Percentiles rank a stretch among this genome's conserved stretches.
These are phyloP conservation scores for Eudasyphora cyanicolor DNA, from an alignment of 2,888 invertebrate genomes.

Conservation along the genomic window DNA sequence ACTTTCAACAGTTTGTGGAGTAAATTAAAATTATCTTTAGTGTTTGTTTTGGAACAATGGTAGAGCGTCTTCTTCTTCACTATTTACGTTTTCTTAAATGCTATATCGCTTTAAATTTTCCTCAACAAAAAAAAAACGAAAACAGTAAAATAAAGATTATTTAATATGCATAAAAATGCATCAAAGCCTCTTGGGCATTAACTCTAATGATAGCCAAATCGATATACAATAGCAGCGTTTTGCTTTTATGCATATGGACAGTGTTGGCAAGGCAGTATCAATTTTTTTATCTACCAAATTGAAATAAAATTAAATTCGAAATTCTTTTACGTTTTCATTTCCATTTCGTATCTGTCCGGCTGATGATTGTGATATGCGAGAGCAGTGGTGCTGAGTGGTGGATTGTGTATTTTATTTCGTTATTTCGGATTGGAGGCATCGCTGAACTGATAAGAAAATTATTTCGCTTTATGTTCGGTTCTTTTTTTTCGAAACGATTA, in stretches of 20 bases:
- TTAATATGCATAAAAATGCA: slow-evolving; percentile 57
- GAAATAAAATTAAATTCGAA: slow-evolving; percentile 15
- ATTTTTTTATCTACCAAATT: slow-evolving; percentile 12
- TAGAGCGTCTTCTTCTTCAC: slow-evolving; percentile 12
- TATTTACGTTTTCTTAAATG: neutral
- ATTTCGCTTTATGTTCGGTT: slow-evolving; percentile 11
- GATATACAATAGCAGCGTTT: slow-evolving; percentile 29
- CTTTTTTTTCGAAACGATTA: neutral
- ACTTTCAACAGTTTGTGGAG: slow-evolving; percentile 62
- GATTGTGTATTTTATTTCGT: neutral
- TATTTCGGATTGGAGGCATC: neutral
- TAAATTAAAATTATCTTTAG: slow-evolving; percentile 60
- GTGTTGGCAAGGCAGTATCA: neutral
- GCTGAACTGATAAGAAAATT: slow-evolving; percentile 15
- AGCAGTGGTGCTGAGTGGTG: neutral
- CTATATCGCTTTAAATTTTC: neutral
- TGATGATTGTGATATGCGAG: slow-evolving; percentile 14
- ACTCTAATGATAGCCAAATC: slow-evolving; percentile 30
- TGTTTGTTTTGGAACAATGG: slow-evolving; percentile 4
- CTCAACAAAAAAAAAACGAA: neutral
- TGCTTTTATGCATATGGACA: neutral
- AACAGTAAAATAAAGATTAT: neutral
- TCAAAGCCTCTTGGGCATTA: slow-evolving; percentile 13
- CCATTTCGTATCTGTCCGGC: neutral
- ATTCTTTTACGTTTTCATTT: slow-evolving; percentile 10